Conservation (phyloP, 2,797 vertebrate genomes). For the Labroides dimidiatus region DNA sequence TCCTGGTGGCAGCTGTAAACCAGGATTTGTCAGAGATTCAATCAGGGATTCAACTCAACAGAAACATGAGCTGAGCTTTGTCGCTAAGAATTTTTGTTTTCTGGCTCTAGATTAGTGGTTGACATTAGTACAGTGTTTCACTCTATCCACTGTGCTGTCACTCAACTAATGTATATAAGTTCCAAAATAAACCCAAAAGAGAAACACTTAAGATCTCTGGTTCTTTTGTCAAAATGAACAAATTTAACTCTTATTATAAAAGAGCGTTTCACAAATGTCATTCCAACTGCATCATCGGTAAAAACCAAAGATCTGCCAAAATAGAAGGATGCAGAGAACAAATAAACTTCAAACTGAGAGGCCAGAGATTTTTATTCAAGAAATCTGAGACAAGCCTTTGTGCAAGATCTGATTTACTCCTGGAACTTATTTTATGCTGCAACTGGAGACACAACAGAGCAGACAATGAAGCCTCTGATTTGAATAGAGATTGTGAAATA, state of each 20-base stretch:
- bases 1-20: too few species aligned
- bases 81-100: too few species aligned
- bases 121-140: too few species aligned
- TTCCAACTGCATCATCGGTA: neutral
- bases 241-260: neutral
- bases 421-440: slow-evolving; percentile 14
- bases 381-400: slow-evolving; percentile 3
- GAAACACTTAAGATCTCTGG: neutral
- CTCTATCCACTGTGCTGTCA: too few species aligned
- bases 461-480: slow-evolving; percentile 36
- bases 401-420: slow-evolving; percentile 22
- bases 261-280: neutral
- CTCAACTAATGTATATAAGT: too few species aligned
- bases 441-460: slow-evolving; percentile 6
- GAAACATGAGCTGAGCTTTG: too few species aligned
- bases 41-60: too few species aligned
- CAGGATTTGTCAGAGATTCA: too few species aligned
- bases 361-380: neutral
- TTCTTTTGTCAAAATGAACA: neutral
- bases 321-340: slow-evolving; percentile 1
- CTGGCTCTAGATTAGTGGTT: too few species aligned
- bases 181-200: too few species aligned
- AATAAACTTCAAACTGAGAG: slow-evolving; percentile 1
- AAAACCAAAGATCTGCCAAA: neutral
- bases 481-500: slow-evolving; percentile 43